phyloP scores from a whole-genome alignment of 2,113 vertebrate genomes.

The Sylvicapra grimmia region DNA sequence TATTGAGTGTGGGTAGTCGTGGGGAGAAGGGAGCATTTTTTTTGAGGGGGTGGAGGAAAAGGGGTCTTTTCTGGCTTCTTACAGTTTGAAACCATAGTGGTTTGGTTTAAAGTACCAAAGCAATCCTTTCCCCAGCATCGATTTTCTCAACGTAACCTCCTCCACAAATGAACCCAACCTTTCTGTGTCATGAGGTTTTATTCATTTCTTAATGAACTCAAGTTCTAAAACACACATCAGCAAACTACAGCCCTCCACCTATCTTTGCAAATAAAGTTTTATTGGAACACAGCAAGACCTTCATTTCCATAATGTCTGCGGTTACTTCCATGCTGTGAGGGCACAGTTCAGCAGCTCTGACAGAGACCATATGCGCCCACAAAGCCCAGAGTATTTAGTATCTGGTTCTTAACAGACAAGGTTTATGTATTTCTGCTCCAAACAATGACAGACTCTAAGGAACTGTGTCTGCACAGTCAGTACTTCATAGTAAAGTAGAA shows the following conservation, averaged over 20 bases:
- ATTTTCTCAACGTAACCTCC: neutral
- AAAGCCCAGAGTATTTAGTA: neutral
- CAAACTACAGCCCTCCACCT: neutral
- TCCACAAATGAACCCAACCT: neutral
- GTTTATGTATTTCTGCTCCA: neutral
- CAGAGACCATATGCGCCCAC: neutral
- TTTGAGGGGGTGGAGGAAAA: fast-evolving
- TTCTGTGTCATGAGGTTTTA: neutral
- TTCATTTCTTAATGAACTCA: neutral
- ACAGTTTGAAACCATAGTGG: neutral
- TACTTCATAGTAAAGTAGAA: neutral
- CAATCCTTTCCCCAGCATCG: neutral
- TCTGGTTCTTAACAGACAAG: neutral
- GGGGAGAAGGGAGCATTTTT: neutral
- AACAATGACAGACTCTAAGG: neutral
- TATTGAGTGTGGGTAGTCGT: neutral
- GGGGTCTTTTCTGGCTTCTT: neutral
- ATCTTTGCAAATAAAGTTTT: neutral
- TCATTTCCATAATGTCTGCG: neutral
- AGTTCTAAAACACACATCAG: neutral
- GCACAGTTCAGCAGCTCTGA: neutral
- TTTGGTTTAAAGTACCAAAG: neutral
- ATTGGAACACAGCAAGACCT: neutral
- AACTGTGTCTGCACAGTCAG: neutral
- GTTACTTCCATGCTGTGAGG: neutral